Percentiles rank a stretch among this genome's conserved stretches.
These are phyloP conservation scores for Cinclus cinclus DNA, from an alignment of 2,113 vertebrate species.

Conservation along the genomic window DNA sequence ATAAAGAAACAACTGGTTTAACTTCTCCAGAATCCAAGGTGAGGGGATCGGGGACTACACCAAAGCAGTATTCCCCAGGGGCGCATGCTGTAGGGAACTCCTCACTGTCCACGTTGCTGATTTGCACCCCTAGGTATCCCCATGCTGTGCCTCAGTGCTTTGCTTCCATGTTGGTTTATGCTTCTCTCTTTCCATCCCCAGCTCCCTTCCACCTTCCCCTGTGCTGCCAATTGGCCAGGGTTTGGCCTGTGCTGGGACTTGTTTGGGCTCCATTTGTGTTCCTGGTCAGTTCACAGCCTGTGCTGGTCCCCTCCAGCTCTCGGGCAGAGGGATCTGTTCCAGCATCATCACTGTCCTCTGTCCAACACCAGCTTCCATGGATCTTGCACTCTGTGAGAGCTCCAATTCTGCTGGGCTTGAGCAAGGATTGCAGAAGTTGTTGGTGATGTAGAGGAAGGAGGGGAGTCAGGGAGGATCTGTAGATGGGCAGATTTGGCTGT, in stretches of 20 bases:
- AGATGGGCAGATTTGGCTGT: background rate
- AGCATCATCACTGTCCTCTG: background rate
- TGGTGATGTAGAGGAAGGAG: background rate
- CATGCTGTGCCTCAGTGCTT: background rate
- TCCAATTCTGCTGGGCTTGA: background rate
- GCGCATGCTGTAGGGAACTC: rapidly evolving
- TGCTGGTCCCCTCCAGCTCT: background rate
- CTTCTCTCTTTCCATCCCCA: background rate
- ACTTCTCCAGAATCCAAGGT: background rate
- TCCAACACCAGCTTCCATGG: background rate
- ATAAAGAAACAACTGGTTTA: background rate
- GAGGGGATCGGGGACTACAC: background rate
- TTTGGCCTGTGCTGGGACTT: conserved; percentile 1
- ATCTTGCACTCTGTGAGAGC: rapidly evolving
- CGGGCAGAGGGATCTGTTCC: background rate
- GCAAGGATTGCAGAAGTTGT: background rate
- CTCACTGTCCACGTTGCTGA: rapidly evolving
- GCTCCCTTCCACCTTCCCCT: background rate
- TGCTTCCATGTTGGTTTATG: background rate
- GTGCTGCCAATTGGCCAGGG: background rate
- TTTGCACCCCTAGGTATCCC: background rate
- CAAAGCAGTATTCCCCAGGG: background rate
- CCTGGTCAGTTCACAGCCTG: background rate
- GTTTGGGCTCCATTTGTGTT: background rate
- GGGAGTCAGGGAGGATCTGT: background rate